Evolutionary conservation across 37 sponge, comb jelly and placozoan species (phyloP).

Genomic region (Chondrosia reniformis): DNA sequence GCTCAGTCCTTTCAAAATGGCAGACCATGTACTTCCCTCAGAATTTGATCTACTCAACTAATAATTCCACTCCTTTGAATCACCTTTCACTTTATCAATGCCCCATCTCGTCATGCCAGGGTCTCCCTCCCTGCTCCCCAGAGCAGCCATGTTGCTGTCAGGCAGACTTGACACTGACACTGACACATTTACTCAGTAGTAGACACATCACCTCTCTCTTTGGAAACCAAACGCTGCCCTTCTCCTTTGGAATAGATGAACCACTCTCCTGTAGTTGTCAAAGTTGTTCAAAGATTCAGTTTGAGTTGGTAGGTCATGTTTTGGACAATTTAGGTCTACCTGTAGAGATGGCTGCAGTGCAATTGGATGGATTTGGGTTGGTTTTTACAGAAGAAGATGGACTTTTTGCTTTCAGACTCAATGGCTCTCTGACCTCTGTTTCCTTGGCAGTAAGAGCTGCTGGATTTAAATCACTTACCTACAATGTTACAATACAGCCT

Average conservation of each 20-base stretch:
- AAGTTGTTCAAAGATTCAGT: not conserved
- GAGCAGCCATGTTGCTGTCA: not conserved
- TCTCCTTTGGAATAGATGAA: too few species aligned
- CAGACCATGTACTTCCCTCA: too few species aligned
- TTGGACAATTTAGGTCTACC: not conserved
- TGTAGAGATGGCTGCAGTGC: not conserved
- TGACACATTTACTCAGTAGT: too few species aligned
- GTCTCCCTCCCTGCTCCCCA: not conserved
- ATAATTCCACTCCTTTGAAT: too few species aligned
- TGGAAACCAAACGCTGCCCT: too few species aligned
- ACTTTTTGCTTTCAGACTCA: not conserved
- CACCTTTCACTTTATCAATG: not conserved
- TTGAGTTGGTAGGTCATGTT: slow-evolving; percentile 8
- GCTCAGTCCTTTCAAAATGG: too few species aligned
- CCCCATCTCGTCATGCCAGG: not conserved
- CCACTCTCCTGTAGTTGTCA: slow-evolving; percentile 5
- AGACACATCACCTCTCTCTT: too few species aligned
- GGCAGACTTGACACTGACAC: too few species aligned
- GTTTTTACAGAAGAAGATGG: not conserved
- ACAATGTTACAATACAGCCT: not conserved
- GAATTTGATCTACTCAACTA: too few species aligned
- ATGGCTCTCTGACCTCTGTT: not conserved
- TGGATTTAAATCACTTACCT: not conserved
- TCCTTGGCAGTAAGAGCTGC: not conserved
- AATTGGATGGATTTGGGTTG: too few species aligned